phyloP scores from a whole-genome alignment of 1,140 invertebrate species.

The Scaptomyza hsui region DNA sequence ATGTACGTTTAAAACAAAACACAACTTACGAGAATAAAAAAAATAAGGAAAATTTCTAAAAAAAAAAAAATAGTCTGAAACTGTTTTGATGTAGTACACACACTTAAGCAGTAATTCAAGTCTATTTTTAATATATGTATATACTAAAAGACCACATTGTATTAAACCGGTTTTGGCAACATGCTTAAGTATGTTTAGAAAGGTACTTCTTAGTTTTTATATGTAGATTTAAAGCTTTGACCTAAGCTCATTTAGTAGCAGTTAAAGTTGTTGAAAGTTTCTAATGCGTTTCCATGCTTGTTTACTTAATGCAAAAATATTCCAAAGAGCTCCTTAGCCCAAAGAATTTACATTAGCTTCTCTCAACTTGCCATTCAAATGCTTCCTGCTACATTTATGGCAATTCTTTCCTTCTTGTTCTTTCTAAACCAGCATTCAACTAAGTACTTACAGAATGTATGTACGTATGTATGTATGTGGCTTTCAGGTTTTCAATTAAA shows the following conservation, averaged over 20 bases:
- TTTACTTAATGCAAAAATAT: background rate
- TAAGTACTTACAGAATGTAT: background rate
- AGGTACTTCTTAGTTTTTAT: background rate
- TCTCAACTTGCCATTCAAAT: slow-evolving; percentile 2
- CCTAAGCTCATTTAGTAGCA: too few species aligned
- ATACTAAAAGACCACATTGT: background rate
- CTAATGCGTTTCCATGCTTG: background rate
- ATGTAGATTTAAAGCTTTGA: background rate
- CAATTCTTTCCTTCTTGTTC: background rate
- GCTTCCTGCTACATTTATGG: slow-evolving; percentile 19
- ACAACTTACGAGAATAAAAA: background rate
- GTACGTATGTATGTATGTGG: background rate
- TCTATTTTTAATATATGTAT: slow-evolving; percentile 4
- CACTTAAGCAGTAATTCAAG: slow-evolving; percentile 1
- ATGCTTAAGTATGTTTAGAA: background rate
- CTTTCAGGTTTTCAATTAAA: slow-evolving; percentile 63
- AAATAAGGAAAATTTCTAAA: background rate
- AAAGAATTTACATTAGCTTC: background rate
- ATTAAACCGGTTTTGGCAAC: slow-evolving; percentile 8
- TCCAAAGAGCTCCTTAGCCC: background rate
- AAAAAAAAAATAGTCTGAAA: too few species aligned
- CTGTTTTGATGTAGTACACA: too few species aligned
- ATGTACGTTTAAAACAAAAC: slow-evolving; percentile 3
- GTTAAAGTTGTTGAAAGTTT: too few species aligned
- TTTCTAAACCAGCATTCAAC: slow-evolving; percentile 22